Evolutionary conservation across 2,888 invertebrate genomes (phyloP), one percentile per base, ranked within the genome.

Genomic region (Erynnis tages): DNA sequence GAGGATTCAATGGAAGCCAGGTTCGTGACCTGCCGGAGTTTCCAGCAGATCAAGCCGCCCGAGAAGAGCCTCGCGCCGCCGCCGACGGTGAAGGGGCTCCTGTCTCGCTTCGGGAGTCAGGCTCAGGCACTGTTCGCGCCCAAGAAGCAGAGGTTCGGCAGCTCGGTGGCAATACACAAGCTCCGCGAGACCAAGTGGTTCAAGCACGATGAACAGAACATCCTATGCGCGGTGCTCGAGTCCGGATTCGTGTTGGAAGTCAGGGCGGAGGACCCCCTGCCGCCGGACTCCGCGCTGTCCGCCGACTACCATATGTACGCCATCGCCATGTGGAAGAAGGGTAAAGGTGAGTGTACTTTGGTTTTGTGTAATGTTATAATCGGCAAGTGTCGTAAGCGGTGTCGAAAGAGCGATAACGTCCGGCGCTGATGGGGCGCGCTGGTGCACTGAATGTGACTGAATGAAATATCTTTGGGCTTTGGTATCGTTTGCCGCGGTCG

Each of bases 161-260:
- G 93, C 56, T 92, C 93, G 44, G 93, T 93, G 29, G 92, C 93
- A 41, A 93, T 93, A 56, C 93, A 93, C 73, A 93, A 93, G 71
- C 84, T 93, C 61, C 89, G 93, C 58, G 93, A 94, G 74, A 93
- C 93, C 57, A 94, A 94, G 89, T 94, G 94, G 94, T 94, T 94
- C 73, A 91, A 91, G 62, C 91, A 92, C 62, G 92, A 93, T 65
- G 93, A 94, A 82, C 91, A 92, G 71, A 92, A 92, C 66, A 92
- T 94, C 64, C 90, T 94, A 62, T 93, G 93, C 76, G 93, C 94
- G 49, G 94, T 94, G 53, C 90, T 94, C 67, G 93, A 94, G 78
- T 91, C 93, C 32, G 94, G 94, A 50, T 94, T 94, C 79, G 92
- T 94, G 63, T 90, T 94, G 58, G 94, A 94, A 76, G 90, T 92